Base-by-base conservation (phyloP, 2,797 vertebrate species). In the Vespertilio murinus region DNA sequence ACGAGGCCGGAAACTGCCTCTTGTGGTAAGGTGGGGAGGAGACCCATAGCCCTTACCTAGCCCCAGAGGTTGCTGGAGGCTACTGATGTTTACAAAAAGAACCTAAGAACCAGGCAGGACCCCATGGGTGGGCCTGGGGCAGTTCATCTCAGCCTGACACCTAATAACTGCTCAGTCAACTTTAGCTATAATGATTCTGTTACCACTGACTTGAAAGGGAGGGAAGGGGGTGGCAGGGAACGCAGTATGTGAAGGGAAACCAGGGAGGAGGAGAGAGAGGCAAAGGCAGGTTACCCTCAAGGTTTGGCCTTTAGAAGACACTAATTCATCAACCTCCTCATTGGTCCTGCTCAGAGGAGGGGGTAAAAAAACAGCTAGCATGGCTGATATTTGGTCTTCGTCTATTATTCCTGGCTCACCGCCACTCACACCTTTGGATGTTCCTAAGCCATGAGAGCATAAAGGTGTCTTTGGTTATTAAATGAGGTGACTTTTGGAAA, bases 241-340 rank as follows among this genome's bases (percentile, higher is more conserved):
- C 0, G 9, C 1, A 4, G 10, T 11, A 33, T 1, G 13, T 10
- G 11, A 22, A 54, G 40, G 45, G 30, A 70, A 56, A 73, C 82
- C 7, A 54, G 52, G 74, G 61, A 65, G n/a, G 28, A 42, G 23
- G 28, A 74, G 45, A 71, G 25, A 65, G 47, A 42, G 64, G 22
- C 45, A 81, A 84, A 33, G 64, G 71, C 20, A 52, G 52, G 45
- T 78, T 38, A n/a, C n/a, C n/a, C 47, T 77, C 85, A 47, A 61
- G 45, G 78, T 91, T 69, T 95, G 75, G 38, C 35, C 75, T 75
- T 80, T 74, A 47, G 30, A 74, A 84, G 61, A 71, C 38, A 90
- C 52, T 28, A 59, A 87, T 67, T 89, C 74, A 69, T 59, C 81
- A 71, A 70, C 61, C 25, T 90, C 30, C 38, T 45, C 59, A 67